A percentile compares a stretch with the other conserved stretches of the same genome.
These are phyloP conservation scores for Numenius phaeopus DNA, from an alignment of 2,797 vertebrate genomes.

Conservation along the genomic window DNA sequence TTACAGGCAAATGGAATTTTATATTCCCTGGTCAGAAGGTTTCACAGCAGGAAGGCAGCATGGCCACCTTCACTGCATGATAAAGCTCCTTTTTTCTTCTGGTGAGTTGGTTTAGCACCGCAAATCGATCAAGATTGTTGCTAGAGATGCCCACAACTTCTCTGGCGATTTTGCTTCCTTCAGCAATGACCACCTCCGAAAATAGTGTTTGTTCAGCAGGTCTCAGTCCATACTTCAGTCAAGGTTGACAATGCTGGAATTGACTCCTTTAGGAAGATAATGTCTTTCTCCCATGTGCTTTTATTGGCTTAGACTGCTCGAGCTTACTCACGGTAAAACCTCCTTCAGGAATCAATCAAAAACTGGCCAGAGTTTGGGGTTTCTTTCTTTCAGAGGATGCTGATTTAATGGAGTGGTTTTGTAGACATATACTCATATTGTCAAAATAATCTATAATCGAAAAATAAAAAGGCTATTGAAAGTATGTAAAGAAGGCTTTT, in stretches of 20 bases:
- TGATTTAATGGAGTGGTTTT: neutral
- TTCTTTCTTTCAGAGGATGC: neutral
- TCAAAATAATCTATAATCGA: neutral
- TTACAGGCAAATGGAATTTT: neutral
- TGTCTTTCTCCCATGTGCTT: neutral
- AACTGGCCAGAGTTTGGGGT: neutral
- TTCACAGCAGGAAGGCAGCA: neutral
- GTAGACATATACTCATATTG: neutral
- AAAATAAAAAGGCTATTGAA: neutral
- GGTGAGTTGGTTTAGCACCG: neutral
- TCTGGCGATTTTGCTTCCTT: neutral
- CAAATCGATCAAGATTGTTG: accelerated
- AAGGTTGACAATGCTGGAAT: neutral
- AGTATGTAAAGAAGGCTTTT: neutral
- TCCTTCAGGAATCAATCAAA: neutral
- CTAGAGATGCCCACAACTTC: neutral
- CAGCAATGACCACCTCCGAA: neutral
- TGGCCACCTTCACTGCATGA: neutral
- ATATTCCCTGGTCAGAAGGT: neutral
- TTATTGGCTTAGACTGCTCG: neutral
- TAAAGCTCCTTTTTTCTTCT: neutral
- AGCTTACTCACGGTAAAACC: neutral
- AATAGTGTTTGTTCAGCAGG: neutral
- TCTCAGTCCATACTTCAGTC: neutral
- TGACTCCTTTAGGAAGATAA: neutral